Evolutionary conservation across 2,113 vertebrate genomes (phyloP).

Genomic region (Coryphaenoides rupestris): DNA sequence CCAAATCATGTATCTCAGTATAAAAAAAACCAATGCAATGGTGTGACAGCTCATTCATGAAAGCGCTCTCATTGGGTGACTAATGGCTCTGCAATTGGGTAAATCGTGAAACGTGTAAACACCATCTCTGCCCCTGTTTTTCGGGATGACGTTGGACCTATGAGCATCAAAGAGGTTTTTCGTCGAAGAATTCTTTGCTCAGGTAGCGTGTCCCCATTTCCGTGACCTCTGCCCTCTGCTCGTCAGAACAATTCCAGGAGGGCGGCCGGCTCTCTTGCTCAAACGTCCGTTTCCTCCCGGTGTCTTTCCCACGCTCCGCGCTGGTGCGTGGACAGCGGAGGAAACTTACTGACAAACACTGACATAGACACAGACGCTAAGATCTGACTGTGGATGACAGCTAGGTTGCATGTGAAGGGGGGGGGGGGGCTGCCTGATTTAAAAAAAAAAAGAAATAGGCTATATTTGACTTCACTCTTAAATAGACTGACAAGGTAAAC

Average conservation of each 20-base stretch:
- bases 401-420: constrained; percentile 13
- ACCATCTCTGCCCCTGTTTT: constrained; percentile 51
- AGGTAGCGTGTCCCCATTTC: constrained; percentile 75
- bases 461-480: too few species aligned
- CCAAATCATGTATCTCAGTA: too few species aligned
- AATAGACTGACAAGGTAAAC: too few species aligned
- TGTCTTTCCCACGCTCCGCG: constrained; percentile 75
- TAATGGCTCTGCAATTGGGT: constrained; percentile 58
- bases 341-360: constrained; percentile 70
- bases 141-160: constrained; percentile 35
- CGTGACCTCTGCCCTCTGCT: constrained; percentile 74
- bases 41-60: too few species aligned
- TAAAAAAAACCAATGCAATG: too few species aligned
- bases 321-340: constrained; percentile 67
- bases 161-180: constrained; percentile 42
- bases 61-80: constrained; percentile 11
- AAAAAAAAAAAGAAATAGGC: constrained; percentile 43
- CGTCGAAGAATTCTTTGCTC: constrained; percentile 65
- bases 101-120: too few species aligned
- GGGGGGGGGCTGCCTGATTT: constrained; percentile 64
- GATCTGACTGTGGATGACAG: constrained; percentile 2
- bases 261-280: constrained; percentile 67
- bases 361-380: constrained; percentile 72
- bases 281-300: constrained; percentile 71
- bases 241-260: constrained; percentile 76